Base-by-base conservation (phyloP, 1,140 invertebrate species). In the Hyles euphorbiae region DNA sequence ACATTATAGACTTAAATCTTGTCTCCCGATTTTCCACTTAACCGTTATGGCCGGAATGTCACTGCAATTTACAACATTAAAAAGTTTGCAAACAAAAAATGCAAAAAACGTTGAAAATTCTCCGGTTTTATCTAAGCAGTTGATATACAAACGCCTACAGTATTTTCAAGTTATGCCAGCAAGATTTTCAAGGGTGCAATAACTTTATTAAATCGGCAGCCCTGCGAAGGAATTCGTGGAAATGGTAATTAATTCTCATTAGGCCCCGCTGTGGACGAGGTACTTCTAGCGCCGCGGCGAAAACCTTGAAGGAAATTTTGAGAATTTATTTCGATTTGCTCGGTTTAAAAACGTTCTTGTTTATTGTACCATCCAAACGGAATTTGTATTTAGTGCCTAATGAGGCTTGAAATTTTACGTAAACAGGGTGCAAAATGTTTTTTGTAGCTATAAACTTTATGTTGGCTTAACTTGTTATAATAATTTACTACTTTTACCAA, bases 171-270 rank as follows among this genome's bases (percentile, higher is more conserved):
- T 56, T 55, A 36, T 12, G 49, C 58, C 11, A 11, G 12, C 10
- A 55, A 63, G 65, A 63, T 61, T 53, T 65, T 51, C 32, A 43
- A 57, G 57, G 58, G 54, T 61, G 60, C 60, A 63, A 66, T 70
- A 63, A 66, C 56, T 70, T 63, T 63, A 63, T 70, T 66, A 61
- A 66, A 66, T 61, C 61, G 58, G 54, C 52, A 22, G 46, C 36
- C 32, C 60, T 45, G 57, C 57, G 56, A 60, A 65, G 64, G 60
- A 63, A 64, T 67, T 58, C 54, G 43, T 44, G 34, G 44, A 50
- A 57, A 48, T 49, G 54, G 56, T 63, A 63, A 73, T 75, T 67
- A 70, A 75, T 75, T 72, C 72, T 68, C 66, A 73, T 72, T 72
- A 65, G 62, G 44, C 49, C 33, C 40, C 45, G 46, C 51, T 60